A percentile compares a stretch with the other conserved stretches of the same genome.
Conservation (phyloP, 2,888 invertebrate species). For the Drosophila borealis region DNA sequence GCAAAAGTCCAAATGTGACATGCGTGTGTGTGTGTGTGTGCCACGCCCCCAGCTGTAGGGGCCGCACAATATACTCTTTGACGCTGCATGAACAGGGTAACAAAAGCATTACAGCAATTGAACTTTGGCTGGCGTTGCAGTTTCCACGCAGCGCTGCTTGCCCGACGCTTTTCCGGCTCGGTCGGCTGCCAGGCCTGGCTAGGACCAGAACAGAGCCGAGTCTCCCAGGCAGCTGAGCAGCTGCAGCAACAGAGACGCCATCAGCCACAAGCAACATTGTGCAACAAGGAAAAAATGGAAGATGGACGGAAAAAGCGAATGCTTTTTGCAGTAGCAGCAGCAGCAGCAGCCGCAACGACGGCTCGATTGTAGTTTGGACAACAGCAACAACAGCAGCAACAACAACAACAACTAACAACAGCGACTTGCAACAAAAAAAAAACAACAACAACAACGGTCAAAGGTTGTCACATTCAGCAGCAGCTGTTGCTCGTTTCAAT, state of each 20-base stretch:
- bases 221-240: neutral
- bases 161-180: slow-evolving; percentile 5
- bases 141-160: slow-evolving; percentile 12
- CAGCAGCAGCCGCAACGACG: slow-evolving; percentile 12
- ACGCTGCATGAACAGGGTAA: neutral
- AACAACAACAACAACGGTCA: slow-evolving; percentile 15
- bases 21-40: no score
- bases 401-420: slow-evolving; percentile 14
- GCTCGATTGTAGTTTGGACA: slow-evolving; percentile 32
- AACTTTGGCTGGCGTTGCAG: neutral
- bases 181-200: neutral
- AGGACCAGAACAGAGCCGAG: neutral
- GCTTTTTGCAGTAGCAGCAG: slow-evolving; percentile 20
- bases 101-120: slow-evolving; percentile 3
- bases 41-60: no score
- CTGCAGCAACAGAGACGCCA: neutral
- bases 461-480: slow-evolving; percentile 24
- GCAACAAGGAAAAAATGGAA: slow-evolving; percentile 4
- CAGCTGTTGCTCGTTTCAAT: slow-evolving; percentile 49
- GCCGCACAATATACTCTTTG: neutral
- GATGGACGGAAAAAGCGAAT: slow-evolving; percentile 3
- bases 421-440: neutral
- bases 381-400: slow-evolving; percentile 13
- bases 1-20: no score
- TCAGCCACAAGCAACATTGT: slow-evolving; percentile 34